Evolutionary conservation across 2,113 vertebrate species (phyloP), one percentile per base, ranked within the genome.

Genomic region (Sylvilagus bachmani): DNA sequence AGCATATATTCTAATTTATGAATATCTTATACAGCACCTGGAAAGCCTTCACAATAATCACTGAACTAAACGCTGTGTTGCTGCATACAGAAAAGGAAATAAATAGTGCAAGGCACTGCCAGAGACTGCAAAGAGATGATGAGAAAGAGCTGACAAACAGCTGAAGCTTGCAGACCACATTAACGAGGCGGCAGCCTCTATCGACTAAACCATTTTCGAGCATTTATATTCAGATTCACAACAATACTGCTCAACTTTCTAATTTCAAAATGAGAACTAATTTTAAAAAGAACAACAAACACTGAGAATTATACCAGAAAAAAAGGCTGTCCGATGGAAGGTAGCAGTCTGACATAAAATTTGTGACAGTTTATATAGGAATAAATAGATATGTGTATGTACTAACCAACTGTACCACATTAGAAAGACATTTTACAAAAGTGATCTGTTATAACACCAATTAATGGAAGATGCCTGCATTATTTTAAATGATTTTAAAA

Each of bases 401-500:
- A 51, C 70, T 78, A 14, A 82, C 49, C 55, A 88, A 95, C 70
- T 67, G 2, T 9, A 83, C 10, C 29, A 2, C 71, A 71, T 86
- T 75, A 94, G 90, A 79, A 73, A 86, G 11, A 33, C 73, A 73
- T 31, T 19, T 79, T 79, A 78, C 29, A 61, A 82, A 79, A 81
- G 55, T 55, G 24, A 55, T 29, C 78, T 92, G 24, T 55, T 93
- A 70, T 92, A 58, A 80, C 12, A 93, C 2, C 73, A 96, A 31
- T 5, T 13, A 13, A 87, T 74, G 55, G 24, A 93, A 97, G 80
- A 95, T 51, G 8, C 27, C 74, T 61, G 93, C 87, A 91, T 71
- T 69, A 87, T 61, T 81, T 88, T n/a, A 89, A 77, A 38, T 19
- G 61, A 85, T 89, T 97, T 91, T 96, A 25, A 94, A 94, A 95